Evolutionary conservation across 2,113 vertebrate species (phyloP).

Genomic region (Gopherus evgoodei): DNA sequence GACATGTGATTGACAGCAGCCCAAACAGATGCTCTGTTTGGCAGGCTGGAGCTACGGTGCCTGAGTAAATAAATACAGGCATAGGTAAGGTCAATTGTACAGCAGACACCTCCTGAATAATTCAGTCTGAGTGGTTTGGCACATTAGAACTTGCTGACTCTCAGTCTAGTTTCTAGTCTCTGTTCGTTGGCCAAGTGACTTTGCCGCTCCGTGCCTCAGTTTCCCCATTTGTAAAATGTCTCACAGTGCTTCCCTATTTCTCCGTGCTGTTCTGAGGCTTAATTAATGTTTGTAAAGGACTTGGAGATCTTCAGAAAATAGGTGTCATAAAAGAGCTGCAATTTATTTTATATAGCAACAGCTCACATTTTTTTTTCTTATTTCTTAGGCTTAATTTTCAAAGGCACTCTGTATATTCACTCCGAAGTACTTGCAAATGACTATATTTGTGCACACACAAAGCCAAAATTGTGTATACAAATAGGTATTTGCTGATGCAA

Average conservation of each 20-base stretch:
- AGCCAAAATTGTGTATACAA: background rate
- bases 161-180: background rate
- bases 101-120: rapidly evolving
- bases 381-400: background rate
- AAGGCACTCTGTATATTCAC: background rate
- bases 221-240: rapidly evolving
- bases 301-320: background rate
- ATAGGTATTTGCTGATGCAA: background rate
- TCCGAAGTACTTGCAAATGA: background rate
- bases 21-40: background rate
- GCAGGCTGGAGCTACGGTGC: background rate
- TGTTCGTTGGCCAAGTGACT: background rate
- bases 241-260: background rate
- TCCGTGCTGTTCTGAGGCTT: rapidly evolving
- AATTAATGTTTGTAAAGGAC: background rate
- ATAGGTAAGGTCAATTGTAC: rapidly evolving
- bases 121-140: background rate
- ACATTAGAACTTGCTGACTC: too few relatives aligned
- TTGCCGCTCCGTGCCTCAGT: background rate
- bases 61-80: background rate
- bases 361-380: background rate
- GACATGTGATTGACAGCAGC: conserved; percentile 24
- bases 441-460: background rate
- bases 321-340: background rate
- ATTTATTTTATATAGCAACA: rapidly evolving